Evolutionary conservation across 2,797 vertebrate species (phyloP).

Genomic region (Rhabdomys pumilio): DNA sequence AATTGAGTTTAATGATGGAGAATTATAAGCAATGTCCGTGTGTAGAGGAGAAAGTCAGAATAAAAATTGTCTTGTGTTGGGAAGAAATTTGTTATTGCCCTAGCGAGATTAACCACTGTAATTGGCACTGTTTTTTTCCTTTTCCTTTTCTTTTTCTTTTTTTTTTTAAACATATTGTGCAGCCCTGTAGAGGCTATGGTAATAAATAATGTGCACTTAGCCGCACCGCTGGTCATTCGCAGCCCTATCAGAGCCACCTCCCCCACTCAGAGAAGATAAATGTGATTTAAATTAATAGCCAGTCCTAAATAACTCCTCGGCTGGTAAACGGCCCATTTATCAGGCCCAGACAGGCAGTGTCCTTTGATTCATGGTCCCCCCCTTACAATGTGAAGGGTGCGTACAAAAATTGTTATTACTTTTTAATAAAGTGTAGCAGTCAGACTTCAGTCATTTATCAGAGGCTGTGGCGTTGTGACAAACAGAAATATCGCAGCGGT

Average conservation of each 20-base stretch:
- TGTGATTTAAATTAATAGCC: constrained; percentile 99
- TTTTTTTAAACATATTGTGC: constrained; percentile 89
- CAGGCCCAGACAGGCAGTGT: constrained; percentile 99
- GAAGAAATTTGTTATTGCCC: constrained; percentile 90
- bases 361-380: constrained; percentile 99
- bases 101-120: constrained; percentile 91
- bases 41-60: constrained; percentile 80
- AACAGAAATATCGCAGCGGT: constrained; percentile 93
- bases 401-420: constrained; percentile 99
- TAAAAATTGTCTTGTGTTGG: constrained; percentile 87
- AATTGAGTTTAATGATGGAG: constrained; percentile 67
- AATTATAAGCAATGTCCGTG: constrained; percentile 77
- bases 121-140: constrained; percentile 89
- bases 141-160: constrained; percentile 14
- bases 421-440: constrained; percentile 99
- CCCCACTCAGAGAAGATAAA: constrained; percentile 96
- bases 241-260: constrained; percentile 92
- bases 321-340: constrained; percentile 99
- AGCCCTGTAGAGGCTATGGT: constrained; percentile 88
- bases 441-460: constrained; percentile 99
- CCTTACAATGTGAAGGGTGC: constrained; percentile 98
- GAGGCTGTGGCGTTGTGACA: constrained; percentile 92
- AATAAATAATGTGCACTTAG: constrained; percentile 93
- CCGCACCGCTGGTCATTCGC: constrained; percentile 90
- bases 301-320: constrained; percentile 99